Evolutionary conservation across 2,888 invertebrate species (phyloP), one percentile per base, ranked within the genome.

Genomic region (Spodoptera littoralis): DNA sequence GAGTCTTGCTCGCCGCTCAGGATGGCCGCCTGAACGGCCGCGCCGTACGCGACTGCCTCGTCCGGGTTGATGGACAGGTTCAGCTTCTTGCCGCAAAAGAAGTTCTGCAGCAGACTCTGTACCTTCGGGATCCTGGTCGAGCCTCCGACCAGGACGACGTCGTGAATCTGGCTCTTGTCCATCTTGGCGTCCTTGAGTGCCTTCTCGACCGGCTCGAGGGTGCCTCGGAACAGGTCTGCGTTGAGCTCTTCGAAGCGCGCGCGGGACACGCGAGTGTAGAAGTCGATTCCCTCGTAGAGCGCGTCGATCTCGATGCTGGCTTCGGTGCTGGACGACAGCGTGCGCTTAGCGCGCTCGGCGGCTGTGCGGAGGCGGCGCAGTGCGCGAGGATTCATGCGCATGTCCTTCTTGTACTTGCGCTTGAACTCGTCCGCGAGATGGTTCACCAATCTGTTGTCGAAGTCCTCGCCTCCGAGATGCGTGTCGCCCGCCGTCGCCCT

Each of bases 401-500:
- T 74, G 82, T 97, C 96, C 85, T 96, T 96, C 68, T 94, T 95
- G 89, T 91, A 96, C 80, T 96, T 96, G 3, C 96, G 86, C 83
- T 96, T 95, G 87, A 96, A 96, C 86, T 96, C 96, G 41, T 96
- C 95, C 22, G 95, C 92, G 58, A 96, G 94, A 81, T 96, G 95
- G 65, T 92, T 95, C 30, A 96, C 96, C 73, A 96, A 86, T 58
- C 96, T 86, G 49, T 82, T 95, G 96, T 85, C 96, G 30, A 49
- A 49, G 13, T 49, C 96, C 87, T 96, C 96, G 44, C 96, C 96
- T 13, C 96, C 96, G 70, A 96, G 88, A 85, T 97, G 97, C 0
- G 97, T 97, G 82, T 97, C 97, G 5, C 97, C 97, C 0, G 97
- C 96, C 0, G 97, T 97, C 0, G 97, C 95, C 84, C 96, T 96